Base-by-base conservation (phyloP, 2,797 vertebrate species). In the Dromococcyx pavoninus region DNA sequence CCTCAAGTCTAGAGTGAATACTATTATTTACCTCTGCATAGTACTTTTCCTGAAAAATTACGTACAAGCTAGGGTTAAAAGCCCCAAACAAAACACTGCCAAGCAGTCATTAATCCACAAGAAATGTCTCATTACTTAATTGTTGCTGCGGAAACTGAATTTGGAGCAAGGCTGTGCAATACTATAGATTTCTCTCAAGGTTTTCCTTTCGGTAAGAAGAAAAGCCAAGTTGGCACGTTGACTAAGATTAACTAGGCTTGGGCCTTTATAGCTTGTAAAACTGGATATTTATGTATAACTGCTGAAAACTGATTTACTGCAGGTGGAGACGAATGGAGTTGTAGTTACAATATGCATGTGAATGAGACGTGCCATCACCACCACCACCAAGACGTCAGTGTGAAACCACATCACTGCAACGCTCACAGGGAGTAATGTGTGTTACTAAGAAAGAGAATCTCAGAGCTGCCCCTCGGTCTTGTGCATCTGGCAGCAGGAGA, bases 21-120 rank as follows among this genome's bases (percentile, higher is more conserved):
- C 79, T 96, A 35, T 89, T 92, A 88, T 94, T 94, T 94, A 90
- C 85, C 85, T 89, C 87, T 86, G 79, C 88, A 46, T 88, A 60
- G 82, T 94, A 70, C 89, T 92, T 92, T 73, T 92, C 64, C 79
- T 97, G 95, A 96, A 96, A 97, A 96, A 96, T 94, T 81, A 81
- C 89, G 86, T 94, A 95, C 91, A 93, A 93, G 73, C 80, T 93
- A 60, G 62, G 85, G 89, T 92, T 96, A 96, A 95, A 96, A 97
- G 89, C 91, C 77, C 56, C 67, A 79, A 94, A 90, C 23, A 89
- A 94, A 97, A 86, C 50, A 72, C 60, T 89, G 41, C 92, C 80
- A 81, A 91, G 85, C 51, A 93, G 54, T 90, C 89, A 96, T 96
- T 93, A 95, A 94, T 94, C 86, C 79, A 79, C 32, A 30, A 86